Evolutionary conservation across 2,888 invertebrate species (phyloP).

Genomic region (Thera obeliscata): DNA sequence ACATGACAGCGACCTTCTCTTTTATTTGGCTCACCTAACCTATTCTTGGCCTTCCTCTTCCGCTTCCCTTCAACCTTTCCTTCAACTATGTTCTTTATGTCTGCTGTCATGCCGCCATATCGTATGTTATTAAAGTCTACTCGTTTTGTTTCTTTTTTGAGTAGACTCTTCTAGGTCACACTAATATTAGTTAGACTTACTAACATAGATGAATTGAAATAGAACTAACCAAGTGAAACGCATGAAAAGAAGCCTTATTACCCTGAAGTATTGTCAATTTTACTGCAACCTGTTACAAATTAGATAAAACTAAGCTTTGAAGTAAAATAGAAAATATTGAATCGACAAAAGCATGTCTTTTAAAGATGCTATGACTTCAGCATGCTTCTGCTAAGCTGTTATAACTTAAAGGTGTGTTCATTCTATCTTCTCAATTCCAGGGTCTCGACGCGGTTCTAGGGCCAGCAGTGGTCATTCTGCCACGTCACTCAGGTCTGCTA

Average conservation of each 20-base stretch:
- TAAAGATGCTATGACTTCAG: slow-evolving; percentile 29
- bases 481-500: slow-evolving; percentile 88
- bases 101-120: no score
- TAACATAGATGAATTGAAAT: not conserved
- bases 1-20: no score
- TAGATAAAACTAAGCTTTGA: not conserved
- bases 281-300: not conserved
- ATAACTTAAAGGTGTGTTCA: not conserved
- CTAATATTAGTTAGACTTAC: not conserved
- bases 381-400: slow-evolving; percentile 44
- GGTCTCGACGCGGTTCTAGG: slow-evolving; percentile 89
- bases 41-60: no score
- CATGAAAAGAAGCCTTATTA: slow-evolving; percentile 8
- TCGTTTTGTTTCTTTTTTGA: not conserved
- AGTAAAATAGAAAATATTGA: slow-evolving; percentile 1
- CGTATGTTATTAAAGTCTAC: not conserved
- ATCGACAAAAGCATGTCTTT: slow-evolving; percentile 15
- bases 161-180: slow-evolving; percentile 8
- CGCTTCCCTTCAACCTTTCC: no score
- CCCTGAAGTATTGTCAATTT: not conserved
- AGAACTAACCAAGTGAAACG: slow-evolving; percentile 1
- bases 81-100: no score
- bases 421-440: slow-evolving; percentile 53
- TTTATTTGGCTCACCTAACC: no score
- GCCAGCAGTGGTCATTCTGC: slow-evolving; percentile 92